These are phyloP conservation scores for Ruditapes philippinarum DNA, from an alignment of 1,140 invertebrate species.

Conservation along the genomic window DNA sequence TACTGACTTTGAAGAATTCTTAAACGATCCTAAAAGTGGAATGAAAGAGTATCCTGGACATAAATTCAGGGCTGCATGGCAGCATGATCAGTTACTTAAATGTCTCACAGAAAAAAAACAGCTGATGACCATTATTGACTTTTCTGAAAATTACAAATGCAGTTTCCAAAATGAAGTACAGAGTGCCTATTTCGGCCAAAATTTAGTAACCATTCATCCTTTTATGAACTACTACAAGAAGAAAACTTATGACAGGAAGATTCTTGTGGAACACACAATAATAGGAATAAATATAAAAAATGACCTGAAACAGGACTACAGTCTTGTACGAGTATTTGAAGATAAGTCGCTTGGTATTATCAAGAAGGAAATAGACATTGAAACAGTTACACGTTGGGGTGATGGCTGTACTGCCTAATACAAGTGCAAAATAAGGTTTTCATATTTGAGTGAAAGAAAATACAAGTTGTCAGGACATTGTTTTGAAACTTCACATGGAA, in stretches of 20 bases:
- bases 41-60: conserved; percentile 18
- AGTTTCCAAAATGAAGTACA: conserved; percentile 40
- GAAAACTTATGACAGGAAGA: not conserved
- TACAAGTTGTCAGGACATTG: conserved; percentile 57
- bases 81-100: conserved; percentile 15
- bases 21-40: not conserved
- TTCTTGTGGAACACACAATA: not conserved
- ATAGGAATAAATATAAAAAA: not conserved
- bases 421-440: conserved; percentile 10
- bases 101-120: not conserved
- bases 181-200: conserved; percentile 4
- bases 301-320: conserved; percentile 7
- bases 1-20: not conserved
- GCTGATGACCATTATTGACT: conserved; percentile 23
- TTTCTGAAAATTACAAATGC: conserved; percentile 35
- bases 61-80: conserved; percentile 28
- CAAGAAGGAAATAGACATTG: not conserved
- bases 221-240: conserved; percentile 34
- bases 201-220: conserved; percentile 22
- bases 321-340: conserved; percentile 15
- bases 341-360: not conserved
- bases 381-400: not conserved
- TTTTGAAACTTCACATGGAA: conserved; percentile 72
- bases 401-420: not conserved
- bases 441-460: not conserved